Evolutionary conservation across 2,888 invertebrate species (phyloP).

Genomic region (Corbicula japonica): DNA sequence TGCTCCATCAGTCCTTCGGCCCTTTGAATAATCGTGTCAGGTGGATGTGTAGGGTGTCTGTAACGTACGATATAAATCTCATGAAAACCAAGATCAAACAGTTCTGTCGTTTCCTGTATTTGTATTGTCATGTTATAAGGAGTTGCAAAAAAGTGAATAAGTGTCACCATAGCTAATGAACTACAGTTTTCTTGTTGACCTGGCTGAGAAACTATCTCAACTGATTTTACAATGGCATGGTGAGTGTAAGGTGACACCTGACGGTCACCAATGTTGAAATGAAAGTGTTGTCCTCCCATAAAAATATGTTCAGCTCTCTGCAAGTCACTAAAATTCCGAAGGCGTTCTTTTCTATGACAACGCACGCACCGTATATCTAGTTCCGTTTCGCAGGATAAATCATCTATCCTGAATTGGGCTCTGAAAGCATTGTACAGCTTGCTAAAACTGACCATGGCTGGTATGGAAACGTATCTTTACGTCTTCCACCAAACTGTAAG

Average conservation of each 20-base stretch:
- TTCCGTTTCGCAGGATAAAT: too few species aligned
- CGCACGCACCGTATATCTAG: too few species aligned
- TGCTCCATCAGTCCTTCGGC: constrained; percentile 5
- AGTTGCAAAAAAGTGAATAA: constrained; percentile 27
- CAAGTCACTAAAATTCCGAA: too few species aligned
- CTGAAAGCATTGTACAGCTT: too few species aligned
- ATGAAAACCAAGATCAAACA: constrained; percentile 9
- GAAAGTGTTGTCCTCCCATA: constrained; percentile 10
- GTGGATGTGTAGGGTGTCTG: background rate
- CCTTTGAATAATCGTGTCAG: constrained; percentile 13
- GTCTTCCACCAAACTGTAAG: too few species aligned
- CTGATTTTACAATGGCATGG: constrained; percentile 43
- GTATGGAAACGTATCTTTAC: too few species aligned
- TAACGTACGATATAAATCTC: constrained; percentile 38
- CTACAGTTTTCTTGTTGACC: background rate
- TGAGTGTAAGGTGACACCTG: constrained; percentile 16
- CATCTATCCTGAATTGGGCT: too few species aligned
- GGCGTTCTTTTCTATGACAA: too few species aligned
- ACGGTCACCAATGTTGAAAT: constrained; percentile 3
- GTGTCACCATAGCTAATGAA: constrained; percentile 6
- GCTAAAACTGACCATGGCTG: too few species aligned
- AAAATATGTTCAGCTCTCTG: constrained; percentile 34
- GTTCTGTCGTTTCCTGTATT: constrained; percentile 30
- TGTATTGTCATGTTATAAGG: constrained; percentile 16
- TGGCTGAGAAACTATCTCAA: background rate